These are phyloP conservation scores for Aphis craccivora DNA, from an alignment of 1,140 invertebrate species.

Conservation along the genomic window DNA sequence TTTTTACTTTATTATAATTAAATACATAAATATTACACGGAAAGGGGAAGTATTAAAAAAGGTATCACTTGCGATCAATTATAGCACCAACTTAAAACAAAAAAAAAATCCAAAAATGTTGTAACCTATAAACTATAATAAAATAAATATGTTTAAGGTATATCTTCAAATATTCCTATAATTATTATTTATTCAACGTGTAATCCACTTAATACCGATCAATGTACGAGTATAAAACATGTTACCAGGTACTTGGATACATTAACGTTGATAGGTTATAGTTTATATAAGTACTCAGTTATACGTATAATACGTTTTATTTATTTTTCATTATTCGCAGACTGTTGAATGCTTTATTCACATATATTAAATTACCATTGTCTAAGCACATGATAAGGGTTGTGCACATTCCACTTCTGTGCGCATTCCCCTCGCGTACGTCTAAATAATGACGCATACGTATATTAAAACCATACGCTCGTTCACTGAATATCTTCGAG, in stretches of 20 bases:
- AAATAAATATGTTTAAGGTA: no score
- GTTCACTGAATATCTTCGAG: neutral
- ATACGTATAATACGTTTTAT: neutral
- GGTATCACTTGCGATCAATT: neutral
- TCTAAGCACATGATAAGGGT: constrained; percentile 1
- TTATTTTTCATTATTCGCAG: neutral
- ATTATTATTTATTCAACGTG: neutral
- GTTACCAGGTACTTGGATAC: neutral
- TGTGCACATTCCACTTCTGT: neutral
- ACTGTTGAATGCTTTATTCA: constrained; percentile 9
- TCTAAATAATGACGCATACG: neutral
- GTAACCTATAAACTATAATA: neutral
- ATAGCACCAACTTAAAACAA: no score
- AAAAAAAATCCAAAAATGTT: neutral
- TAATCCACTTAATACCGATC: neutral
- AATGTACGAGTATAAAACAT: no score
- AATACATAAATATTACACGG: no score
- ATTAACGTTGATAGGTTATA: neutral
- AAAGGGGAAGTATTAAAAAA: neutral
- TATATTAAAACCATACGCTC: neutral
- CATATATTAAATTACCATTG: constrained; percentile 1
- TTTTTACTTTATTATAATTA: neutral
- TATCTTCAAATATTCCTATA: neutral
- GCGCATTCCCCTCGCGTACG: neutral
- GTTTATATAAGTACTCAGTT: neutral